Evolutionary conservation across 2,113 vertebrate genomes (phyloP).

Genomic region (Polypterus senegalus): DNA sequence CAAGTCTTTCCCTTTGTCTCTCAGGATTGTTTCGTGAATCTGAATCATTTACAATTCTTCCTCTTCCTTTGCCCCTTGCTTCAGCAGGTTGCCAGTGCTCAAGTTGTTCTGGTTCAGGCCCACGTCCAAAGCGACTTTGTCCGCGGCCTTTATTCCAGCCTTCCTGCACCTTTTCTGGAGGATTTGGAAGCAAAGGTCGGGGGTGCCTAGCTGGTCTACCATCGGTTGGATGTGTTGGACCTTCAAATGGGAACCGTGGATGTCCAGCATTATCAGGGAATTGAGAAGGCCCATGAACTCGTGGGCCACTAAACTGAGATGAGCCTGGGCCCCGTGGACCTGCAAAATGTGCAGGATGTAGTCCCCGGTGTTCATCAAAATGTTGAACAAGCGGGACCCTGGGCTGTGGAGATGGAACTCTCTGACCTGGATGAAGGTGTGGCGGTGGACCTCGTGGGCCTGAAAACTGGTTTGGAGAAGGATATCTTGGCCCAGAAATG

Average conservation of each 20-base stretch:
- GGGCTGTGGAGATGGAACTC: conserved; percentile 40
- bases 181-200: conserved; percentile 70
- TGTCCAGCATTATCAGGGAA: conserved; percentile 32
- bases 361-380: conserved; percentile 66
- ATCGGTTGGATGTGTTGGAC: conserved; percentile 33
- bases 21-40: conserved; percentile 41
- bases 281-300: conserved; percentile 33
- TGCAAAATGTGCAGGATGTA: conserved; percentile 39
- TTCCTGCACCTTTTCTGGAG: conserved; percentile 51
- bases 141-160: conserved; percentile 44
- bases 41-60: conserved; percentile 34
- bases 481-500: conserved; percentile 40
- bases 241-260: conserved; percentile 55
- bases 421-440: conserved; percentile 17
- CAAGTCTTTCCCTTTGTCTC: conserved; percentile 64
- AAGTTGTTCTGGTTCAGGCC: conserved; percentile 42
- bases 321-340: conserved; percentile 43
- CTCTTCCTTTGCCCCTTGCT: conserved; percentile 61
- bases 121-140: conserved; percentile 33
- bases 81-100: conserved; percentile 64
- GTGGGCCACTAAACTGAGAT: conserved; percentile 38
- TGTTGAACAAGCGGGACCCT: conserved; percentile 50
- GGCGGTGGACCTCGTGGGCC: conserved; percentile 54
- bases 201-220: conserved; percentile 44
- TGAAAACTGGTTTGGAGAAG: conserved; percentile 51